These are phyloP conservation scores for Oryzias melastigma DNA, from an alignment of 2,113 vertebrate species.

Conservation along the genomic window DNA sequence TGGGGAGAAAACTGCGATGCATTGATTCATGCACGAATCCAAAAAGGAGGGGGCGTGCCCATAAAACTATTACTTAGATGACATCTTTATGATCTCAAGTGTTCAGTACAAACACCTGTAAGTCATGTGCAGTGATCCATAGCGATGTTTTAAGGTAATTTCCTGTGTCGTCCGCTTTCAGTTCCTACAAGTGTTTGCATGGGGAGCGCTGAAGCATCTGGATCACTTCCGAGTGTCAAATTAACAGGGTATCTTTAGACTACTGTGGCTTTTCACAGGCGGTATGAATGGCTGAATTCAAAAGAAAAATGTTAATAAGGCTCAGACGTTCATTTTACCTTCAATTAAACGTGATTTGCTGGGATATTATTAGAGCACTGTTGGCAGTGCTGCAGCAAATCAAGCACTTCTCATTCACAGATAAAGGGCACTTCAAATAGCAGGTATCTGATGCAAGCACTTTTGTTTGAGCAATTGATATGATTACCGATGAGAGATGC, in stretches of 20 bases:
- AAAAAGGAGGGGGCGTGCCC: conserved; percentile 17
- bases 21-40: conserved; percentile 5
- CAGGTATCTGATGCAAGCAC: background rate
- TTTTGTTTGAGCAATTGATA: background rate
- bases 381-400: conserved; percentile 4
- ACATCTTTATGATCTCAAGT: conserved; percentile 48
- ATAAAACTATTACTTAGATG: conserved; percentile 40
- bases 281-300: conserved; percentile 1
- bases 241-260: conserved; percentile 33
- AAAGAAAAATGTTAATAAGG: conserved; percentile 1
- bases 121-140: conserved; percentile 42
- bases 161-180: conserved; percentile 35
- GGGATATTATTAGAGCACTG: conserved; percentile 4
- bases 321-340: background rate
- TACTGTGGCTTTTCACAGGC: conserved; percentile 18
- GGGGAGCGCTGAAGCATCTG: conserved; percentile 56
- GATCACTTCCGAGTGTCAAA: conserved; percentile 28
- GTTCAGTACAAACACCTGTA: conserved; percentile 50
- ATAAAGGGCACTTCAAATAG: conserved; percentile 11
- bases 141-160: conserved; percentile 37
- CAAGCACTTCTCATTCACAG: conserved; percentile 1
- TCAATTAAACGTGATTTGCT: conserved; percentile 17
- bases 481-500: conserved; percentile 5
- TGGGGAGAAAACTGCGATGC: background rate
- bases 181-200: conserved; percentile 23